Base-by-base conservation (phyloP, 2,888 invertebrate genomes). In the Ophraella communa region DNA sequence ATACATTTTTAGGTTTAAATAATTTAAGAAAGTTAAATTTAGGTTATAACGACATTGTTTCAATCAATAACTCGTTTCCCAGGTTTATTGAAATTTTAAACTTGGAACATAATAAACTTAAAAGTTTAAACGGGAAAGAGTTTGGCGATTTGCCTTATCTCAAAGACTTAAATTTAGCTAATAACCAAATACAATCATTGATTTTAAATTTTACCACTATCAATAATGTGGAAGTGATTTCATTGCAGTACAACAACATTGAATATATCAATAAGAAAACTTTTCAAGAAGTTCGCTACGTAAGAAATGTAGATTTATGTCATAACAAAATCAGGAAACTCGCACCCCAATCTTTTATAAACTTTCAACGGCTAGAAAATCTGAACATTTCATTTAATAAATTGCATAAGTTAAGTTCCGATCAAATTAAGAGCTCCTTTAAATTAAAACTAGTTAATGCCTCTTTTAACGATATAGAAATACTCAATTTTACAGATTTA, bases 341-440 rank as follows among this genome's bases (percentile, higher is more conserved):
- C 18, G 33, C 5, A 17, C 8, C 20, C 11, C 14, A 18, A 52
- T 52, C 33, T n/a, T 49, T 49, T 18, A 11, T 18, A 7, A 18
- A 17, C 1, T 30, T 24, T 1, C 11, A 20, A 0, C 17, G 14
- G 4, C 11, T 52, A 18, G 27, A 30, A 52, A 33, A 30, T 17
- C 18, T 52, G 17, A 27, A 52, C 33, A 1, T 52, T 8, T 52
- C 52, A 10, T 52, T 52, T n/a, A 52, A 52, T 33, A 30, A 27
- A 0, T n/a, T 52, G 11, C 24, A 2, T 1, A 52, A 18, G 14
- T 30, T 52, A 1, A 14, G 18, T 8, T 52, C 27, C 30, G 20
- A 27, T 10, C 24, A 27, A 11, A 52, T 30, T 27, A 18, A 18
- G 11, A 20, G 18, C 18, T n/a, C 14, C 33, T 10, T 30, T 7